Evolutionary conservation across 2,888 invertebrate genomes (phyloP).

Genomic region (Metalampra italica): DNA sequence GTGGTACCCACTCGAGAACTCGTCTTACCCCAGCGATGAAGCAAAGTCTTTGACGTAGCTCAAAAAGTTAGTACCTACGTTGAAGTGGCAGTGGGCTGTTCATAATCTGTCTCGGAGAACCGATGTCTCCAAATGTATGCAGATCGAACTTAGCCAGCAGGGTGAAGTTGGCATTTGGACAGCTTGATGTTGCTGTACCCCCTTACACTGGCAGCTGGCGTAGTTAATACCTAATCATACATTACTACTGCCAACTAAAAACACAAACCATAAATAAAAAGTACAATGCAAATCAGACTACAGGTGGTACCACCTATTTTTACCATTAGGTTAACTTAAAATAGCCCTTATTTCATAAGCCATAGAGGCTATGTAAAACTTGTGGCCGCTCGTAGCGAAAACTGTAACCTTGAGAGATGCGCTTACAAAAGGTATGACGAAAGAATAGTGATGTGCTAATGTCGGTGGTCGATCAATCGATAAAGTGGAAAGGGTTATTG

Average conservation of each 20-base stretch:
- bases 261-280: not conserved
- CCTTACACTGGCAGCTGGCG: no score
- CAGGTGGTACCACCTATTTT: not conserved
- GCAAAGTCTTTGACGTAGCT: no score
- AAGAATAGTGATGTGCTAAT: constrained; percentile 18
- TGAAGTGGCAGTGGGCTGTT: no score
- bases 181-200: no score
- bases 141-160: no score
- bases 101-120: no score
- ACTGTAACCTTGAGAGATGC: constrained; percentile 22
- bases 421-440: constrained; percentile 23
- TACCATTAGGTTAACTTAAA: not conserved
- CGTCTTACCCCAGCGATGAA: no score
- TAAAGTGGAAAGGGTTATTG: not conserved
- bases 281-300: not conserved
- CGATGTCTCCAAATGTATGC: no score
- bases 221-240: no score
- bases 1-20: no score
- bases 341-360: not conserved
- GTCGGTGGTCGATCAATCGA: constrained; percentile 11
- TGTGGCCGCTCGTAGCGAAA: not conserved
- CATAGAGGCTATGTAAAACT: not conserved
- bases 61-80: no score
- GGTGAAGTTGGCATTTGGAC: not conserved
- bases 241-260: no score